A percentile compares a stretch with the other conserved stretches of the same genome.
These are phyloP conservation scores for Prionailurus viverrinus DNA, from an alignment of 2,113 vertebrate genomes.

Conservation along the genomic window DNA sequence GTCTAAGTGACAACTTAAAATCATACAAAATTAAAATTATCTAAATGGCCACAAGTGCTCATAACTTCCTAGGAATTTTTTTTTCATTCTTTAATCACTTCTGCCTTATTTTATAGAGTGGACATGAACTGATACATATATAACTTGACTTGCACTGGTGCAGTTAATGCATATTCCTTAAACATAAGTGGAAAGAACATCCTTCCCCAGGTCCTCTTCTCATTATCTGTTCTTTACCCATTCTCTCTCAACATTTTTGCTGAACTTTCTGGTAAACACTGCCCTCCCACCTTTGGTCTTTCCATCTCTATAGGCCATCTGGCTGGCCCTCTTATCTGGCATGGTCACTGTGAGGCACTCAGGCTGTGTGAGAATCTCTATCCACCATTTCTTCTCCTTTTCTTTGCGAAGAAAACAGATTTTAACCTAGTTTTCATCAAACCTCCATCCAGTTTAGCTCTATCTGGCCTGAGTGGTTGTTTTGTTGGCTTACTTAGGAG, in stretches of 20 bases:
- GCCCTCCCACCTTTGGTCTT: no score
- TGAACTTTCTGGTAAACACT: neutral
- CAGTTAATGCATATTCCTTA: neutral
- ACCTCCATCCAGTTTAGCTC: neutral
- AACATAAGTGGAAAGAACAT: neutral
- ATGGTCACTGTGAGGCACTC: neutral
- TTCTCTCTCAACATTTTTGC: neutral
- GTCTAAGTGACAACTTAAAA: neutral
- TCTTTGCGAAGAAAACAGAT: neutral
- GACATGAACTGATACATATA: neutral
- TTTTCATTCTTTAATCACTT: neutral
- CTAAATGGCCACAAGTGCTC: neutral
- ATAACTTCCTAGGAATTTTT: neutral
- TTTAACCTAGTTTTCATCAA: neutral
- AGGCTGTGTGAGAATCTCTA: neutral
- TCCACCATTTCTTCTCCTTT: neutral
- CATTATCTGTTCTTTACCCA: neutral
- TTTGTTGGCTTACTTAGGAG: neutral
- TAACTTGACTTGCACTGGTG: neutral
- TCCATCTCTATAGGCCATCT: neutral
- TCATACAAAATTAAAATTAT: neutral
- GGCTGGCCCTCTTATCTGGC: neutral
- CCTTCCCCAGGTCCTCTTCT: neutral
- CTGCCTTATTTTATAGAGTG: neutral
- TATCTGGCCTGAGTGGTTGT: no score